Evolutionary conservation across 1,140 invertebrate genomes (phyloP).

Genomic region (Holcopasites calliopsidis): DNA sequence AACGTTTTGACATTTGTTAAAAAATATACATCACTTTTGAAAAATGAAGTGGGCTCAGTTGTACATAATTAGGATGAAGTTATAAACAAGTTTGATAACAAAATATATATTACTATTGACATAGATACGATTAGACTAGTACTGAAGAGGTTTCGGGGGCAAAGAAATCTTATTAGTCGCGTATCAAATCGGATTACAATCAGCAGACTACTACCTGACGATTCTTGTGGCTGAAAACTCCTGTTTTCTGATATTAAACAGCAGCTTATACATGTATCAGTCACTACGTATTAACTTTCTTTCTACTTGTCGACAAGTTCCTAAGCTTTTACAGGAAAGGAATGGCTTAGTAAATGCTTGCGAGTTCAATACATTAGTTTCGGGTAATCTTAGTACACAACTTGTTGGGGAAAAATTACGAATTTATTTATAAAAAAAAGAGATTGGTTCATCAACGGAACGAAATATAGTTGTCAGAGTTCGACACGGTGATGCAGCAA

Average conservation of each 20-base stretch:
- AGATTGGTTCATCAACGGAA: slow-evolving; percentile 50
- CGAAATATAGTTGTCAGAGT: slow-evolving; percentile 55
- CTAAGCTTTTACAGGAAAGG: background rate
- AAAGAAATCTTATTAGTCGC: slow-evolving; percentile 52
- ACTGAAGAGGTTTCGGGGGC: slow-evolving; percentile 39
- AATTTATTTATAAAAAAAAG: slow-evolving; percentile 70
- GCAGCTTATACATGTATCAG: slow-evolving; percentile 16
- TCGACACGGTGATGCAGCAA: slow-evolving; percentile 61
- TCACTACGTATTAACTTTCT: background rate
- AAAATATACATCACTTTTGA: too few relatives aligned
- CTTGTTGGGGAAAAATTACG: slow-evolving; percentile 59
- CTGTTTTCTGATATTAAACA: background rate
- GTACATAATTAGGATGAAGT: too few relatives aligned
- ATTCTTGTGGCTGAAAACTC: background rate
- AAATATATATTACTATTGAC: background rate
- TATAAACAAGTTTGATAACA: background rate
- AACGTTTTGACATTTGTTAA: too few relatives aligned
- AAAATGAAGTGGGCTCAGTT: too few relatives aligned
- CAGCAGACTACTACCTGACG: slow-evolving; percentile 1
- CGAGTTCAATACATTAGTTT: background rate
- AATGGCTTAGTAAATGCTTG: background rate
- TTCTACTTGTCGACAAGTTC: background rate
- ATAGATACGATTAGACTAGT: slow-evolving; percentile 54
- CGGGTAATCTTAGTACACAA: too few relatives aligned
- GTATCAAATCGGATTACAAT: slow-evolving; percentile 53